Conservation (phyloP, 2,113 vertebrate species). For the Anarrhichthys ocellatus region DNA sequence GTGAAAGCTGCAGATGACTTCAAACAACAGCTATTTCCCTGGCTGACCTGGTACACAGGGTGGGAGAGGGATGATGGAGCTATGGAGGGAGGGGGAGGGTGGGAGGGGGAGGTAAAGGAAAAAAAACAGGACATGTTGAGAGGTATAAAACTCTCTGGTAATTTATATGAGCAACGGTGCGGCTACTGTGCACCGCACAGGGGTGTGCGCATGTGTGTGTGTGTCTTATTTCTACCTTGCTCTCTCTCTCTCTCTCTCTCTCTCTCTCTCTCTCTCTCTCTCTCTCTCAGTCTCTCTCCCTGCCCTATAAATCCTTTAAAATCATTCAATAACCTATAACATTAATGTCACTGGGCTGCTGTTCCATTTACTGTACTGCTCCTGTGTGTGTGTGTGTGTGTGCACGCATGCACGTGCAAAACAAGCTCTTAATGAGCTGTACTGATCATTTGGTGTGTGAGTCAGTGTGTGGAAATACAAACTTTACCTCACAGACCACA, state of each 20-base stretch:
- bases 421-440: slow-evolving; percentile 37
- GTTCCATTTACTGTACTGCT: slow-evolving; percentile 75
- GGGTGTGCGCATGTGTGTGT: slow-evolving; percentile 38
- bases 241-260: slow-evolving; percentile 33
- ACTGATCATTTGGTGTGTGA: slow-evolving; percentile 34
- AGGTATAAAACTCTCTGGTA: slow-evolving; percentile 63
- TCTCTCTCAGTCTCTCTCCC: slow-evolving; percentile 69
- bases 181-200: slow-evolving; percentile 25
- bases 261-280: slow-evolving; percentile 22
- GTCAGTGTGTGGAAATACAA: slow-evolving; percentile 31
- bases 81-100: background rate
- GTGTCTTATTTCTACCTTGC: slow-evolving; percentile 66
- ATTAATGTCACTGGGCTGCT: slow-evolving; percentile 80
- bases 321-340: slow-evolving; percentile 82
- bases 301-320: slow-evolving; percentile 80
- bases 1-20: slow-evolving; percentile 60
- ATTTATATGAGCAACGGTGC: slow-evolving; percentile 68
- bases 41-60: slow-evolving; percentile 53
- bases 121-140: slow-evolving; percentile 48
- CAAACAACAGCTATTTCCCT: slow-evolving; percentile 59
- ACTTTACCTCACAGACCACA: slow-evolving; percentile 19
- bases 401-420: slow-evolving; percentile 13
- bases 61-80: background rate
- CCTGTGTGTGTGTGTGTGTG: slow-evolving; percentile 44
- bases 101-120: slow-evolving; percentile 1